Base-by-base conservation (phyloP, 1,140 invertebrate genomes). In the Ips typographus region DNA sequence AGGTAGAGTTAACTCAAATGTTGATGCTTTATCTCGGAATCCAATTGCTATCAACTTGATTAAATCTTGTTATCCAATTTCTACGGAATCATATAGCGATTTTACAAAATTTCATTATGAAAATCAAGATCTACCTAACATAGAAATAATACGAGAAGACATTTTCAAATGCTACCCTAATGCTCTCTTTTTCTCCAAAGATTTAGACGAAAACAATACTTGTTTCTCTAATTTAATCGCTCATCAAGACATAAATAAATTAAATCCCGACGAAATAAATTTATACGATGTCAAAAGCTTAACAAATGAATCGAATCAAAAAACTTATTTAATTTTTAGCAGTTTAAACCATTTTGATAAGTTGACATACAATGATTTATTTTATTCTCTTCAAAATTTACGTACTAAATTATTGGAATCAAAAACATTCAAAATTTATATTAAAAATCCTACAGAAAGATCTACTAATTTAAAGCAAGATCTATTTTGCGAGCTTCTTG, bases 1-100 rank as follows among this genome's bases (percentile, higher is more conserved):
- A 4, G 81, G 81, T 5, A 76, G 72, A 72, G 63, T 68, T 22
- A 83, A 83, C 68, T 70, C 66, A 5, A 80, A 79, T 8, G 80
- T 80, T 1, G 82, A 83, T 68, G 77, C 75, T 5, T 57, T 71
- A n/a, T 69, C 53, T 52, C 71, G 76, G 2, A 49, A 49, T 1
- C 44, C 44, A 22, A 3, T 49, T 22, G 22, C 44, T 8, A 49
- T 49, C 44, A 49, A 22, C 22, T 8, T 8, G 22, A n/a, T 6
- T 40, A 59, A 40, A 22, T 40, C n/a, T 22, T 59, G 8, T 5
- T 59, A 59, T 22, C 22, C 22, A 40, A 5, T 40, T 40, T 5
- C 41, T 7, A 49, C 44, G 3, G 7, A 71, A 36, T 67, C 55
- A 22, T 78, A 72, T 68, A 62, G 71, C 42, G 69, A 77, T 71